phyloP scores from a whole-genome alignment of 2,113 vertebrate species.

The Andinoacara biseriatus region DNA sequence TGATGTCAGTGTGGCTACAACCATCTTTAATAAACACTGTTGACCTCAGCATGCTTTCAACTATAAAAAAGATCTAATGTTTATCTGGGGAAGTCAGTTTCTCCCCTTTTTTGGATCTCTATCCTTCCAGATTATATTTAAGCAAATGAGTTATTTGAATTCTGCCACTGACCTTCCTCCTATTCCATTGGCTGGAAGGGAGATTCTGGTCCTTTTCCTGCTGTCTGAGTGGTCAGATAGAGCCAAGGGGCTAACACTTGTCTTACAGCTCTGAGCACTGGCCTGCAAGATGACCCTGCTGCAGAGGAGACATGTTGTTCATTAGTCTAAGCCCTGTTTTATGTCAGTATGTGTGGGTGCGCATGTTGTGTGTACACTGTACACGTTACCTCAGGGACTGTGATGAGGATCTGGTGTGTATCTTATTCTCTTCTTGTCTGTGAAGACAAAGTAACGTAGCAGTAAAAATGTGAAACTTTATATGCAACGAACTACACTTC shows the following conservation, averaged over 20 bases:
- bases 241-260: conserved; percentile 79
- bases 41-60: background rate
- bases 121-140: background rate
- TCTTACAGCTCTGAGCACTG: conserved; percentile 88
- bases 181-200: conserved; percentile 64
- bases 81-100: background rate
- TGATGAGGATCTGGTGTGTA: conserved; percentile 80
- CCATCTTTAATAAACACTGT: background rate
- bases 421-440: conserved; percentile 83
- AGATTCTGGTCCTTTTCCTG: conserved; percentile 88
- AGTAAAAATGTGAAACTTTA: conserved; percentile 13
- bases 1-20: background rate
- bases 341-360: background rate
- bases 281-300: conserved; percentile 89
- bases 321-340: background rate
- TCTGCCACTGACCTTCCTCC: conserved; percentile 67
- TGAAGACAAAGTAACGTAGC: conserved; percentile 44
- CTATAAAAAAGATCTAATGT: background rate
- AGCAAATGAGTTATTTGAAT: background rate
- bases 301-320: background rate
- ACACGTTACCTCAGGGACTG: conserved; percentile 72
- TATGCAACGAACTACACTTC: background rate
- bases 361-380: background rate
- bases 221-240: conserved; percentile 85
- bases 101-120: background rate